Evolutionary conservation across 2,797 vertebrate genomes (phyloP), one percentile per base, ranked within the genome.

Genomic region (Setipinna tenuifilis): DNA sequence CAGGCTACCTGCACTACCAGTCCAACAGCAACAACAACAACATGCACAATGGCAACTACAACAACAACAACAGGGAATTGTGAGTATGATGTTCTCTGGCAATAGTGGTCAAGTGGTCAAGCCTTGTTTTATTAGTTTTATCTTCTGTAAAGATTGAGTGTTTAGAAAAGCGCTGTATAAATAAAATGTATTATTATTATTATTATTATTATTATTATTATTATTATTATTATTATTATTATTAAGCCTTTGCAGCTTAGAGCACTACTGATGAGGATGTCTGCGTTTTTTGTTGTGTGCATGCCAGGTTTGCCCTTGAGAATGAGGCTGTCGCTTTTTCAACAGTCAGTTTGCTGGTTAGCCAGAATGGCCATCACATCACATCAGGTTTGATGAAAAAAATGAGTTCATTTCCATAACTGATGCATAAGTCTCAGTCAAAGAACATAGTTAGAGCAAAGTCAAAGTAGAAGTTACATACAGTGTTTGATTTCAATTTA

Each of bases 21-120:
- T 86, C 91, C 85, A 89, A 92, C 88, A 94, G 93, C 1, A 78
- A 91, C 84, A 95, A 93, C 90, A 95, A 97, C 0, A 85, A 82
- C 87, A 95, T 92, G 86, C 95, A 97, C 0, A 81, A 50, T 83
- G 91, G 86, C 75, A 86, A 81, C 50, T 95, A 94, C 9, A 92
- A 92, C 90, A 95, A 65, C 88, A 85, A 58, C 4, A 86, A 25
- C 3, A 81, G 83, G 28, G 83, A 87, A 87, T 94, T 92, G 96
- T 95, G 81, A 88, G 88, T 82, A 12, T 41, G 35, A 5, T 17
- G 21, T 61, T 2, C 58, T 41, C 28, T 44, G 9, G 10, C 11
- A 31, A 35, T 25, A 12, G 28, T 35, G 28, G 28, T 3, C 62
- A 6, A 59, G 80, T 50, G 9, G 9, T 17, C 48, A 14, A 23